phyloP scores from a whole-genome alignment of 2,797 vertebrate genomes.

The Xiphorhynchus erythropygius region DNA sequence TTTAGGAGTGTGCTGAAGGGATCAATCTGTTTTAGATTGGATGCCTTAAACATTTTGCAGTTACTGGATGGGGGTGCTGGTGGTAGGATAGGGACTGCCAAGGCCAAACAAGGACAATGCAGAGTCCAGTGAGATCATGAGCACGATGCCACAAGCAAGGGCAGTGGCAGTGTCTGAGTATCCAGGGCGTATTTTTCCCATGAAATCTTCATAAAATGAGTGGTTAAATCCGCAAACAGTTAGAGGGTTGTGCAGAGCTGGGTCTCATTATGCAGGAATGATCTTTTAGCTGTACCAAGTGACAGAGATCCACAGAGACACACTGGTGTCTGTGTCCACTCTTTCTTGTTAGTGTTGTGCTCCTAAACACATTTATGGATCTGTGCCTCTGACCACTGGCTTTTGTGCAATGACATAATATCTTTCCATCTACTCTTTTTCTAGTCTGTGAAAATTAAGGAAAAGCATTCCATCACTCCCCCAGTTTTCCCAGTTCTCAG shows the following conservation, averaged over 20 bases:
- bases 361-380: not conserved
- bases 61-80: not conserved
- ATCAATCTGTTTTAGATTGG: not conserved
- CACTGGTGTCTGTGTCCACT: too few species aligned
- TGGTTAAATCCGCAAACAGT: not conserved
- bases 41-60: not conserved
- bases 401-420: not conserved
- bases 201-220: not conserved
- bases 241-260: not conserved
- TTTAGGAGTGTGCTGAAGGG: not conserved
- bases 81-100: not conserved
- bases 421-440: not conserved
- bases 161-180: not conserved
- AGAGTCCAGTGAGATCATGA: fast-evolving
- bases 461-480: not conserved
- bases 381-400: not conserved
- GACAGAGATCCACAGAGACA: not conserved
- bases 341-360: not conserved
- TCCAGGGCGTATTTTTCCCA: not conserved
- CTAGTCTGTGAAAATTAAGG: not conserved
- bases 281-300: not conserved
- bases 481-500: not conserved
- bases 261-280: not conserved
- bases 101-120: not conserved
- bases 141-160: not conserved